Conservation (phyloP, 2,113 vertebrate species). For the Tenrec ecaudatus region DNA sequence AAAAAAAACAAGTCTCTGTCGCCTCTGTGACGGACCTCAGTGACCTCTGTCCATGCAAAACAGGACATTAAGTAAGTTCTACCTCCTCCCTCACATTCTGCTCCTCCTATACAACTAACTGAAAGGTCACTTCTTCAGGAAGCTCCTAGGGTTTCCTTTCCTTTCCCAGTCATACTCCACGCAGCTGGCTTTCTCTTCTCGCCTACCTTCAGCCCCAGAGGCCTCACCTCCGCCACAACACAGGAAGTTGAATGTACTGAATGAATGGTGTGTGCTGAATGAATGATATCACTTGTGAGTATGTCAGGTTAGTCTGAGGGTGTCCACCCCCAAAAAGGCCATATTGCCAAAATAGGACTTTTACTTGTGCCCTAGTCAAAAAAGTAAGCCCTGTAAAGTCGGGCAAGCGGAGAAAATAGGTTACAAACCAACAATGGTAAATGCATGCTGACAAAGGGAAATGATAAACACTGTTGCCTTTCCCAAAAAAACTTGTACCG, state of each 20-base stretch:
- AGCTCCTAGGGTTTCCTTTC: neutral
- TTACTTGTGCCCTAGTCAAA: neutral
- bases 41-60: neutral
- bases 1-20: neutral
- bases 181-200: neutral
- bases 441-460: slow-evolving; percentile 13
- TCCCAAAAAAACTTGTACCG: neutral
- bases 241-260: neutral
- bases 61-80: neutral
- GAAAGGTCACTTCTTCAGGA: neutral
- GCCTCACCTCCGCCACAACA: neutral
- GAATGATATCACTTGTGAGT: neutral
- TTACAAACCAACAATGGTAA: neutral
- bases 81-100: neutral
- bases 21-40: neutral
- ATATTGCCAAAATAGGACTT: neutral
- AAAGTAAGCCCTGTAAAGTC: neutral
- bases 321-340: neutral
- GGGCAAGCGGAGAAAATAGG: too few species aligned
- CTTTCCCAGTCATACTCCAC: neutral
- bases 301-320: neutral
- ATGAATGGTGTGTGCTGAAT: neutral
- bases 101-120: neutral
- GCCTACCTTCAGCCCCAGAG: neutral
- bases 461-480: neutral